Base-by-base conservation (phyloP, 2,888 invertebrate genomes). In the Cremastinae sp. region DNA sequence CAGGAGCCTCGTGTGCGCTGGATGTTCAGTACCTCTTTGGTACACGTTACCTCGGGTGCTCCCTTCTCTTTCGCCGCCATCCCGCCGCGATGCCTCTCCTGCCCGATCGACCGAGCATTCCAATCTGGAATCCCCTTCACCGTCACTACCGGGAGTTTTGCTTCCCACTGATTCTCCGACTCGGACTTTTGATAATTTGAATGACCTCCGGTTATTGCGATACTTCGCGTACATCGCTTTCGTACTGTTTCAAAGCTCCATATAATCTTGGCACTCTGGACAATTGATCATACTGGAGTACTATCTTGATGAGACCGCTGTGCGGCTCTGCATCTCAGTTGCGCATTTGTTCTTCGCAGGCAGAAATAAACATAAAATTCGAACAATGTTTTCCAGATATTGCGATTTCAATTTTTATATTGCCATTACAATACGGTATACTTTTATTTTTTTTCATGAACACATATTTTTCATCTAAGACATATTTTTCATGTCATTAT, bases 1-100 rank as follows among this genome's bases (percentile, higher is more conserved):
- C 83, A 86, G 86, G 82, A 83, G 81, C 83, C 84, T 83, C 82
- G 83, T 82, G 84, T 83, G 83, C 82, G 83, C 83, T 81, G 83
- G 80, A 84, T 84, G 83, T 83, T 84, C 83, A 78, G 81, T 83
- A 79, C 84, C 83, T 84, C 82, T 83, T 75, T 45, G 58, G 59
- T 73, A 55, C 49, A 59, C 65, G 75, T 68, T 75, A 68, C 71
- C 66, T 51, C 53, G 62, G 61, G 51, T 58, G 61, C 68, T 55
- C 45, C 55, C 45, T 12, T 53, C 53, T 39, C 49, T 43, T 18
- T 51, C 64, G 7, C 47, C 28, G 51, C 51, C 65, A 20, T 65
- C 61, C 28, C 43, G 43, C 61, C 41, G 16, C 18, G 39, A 9
- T n/a, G 20, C 53, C 7, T 12, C n/a, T 14, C 37, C 18, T 12